Conservation (phyloP, 2,888 invertebrate species). For the Caenorhabditis sp. region DNA sequence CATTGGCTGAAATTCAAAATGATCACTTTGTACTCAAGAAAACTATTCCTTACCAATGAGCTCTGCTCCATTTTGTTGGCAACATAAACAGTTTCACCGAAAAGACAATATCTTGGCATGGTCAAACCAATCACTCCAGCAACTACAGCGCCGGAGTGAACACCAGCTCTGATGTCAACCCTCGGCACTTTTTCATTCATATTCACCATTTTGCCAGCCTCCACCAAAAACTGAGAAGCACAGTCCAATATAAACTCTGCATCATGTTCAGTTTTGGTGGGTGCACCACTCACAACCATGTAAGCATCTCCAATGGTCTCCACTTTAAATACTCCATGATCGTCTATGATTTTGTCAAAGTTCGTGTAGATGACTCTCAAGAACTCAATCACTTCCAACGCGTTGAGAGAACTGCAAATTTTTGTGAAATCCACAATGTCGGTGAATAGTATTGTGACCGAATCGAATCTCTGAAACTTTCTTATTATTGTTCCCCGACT, state of each 20-base stretch:
- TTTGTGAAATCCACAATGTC: constrained; percentile 98
- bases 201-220: constrained; percentile 50
- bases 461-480: constrained; percentile 94
- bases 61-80: constrained; percentile 91
- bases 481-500: neutral
- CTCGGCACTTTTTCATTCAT: constrained; percentile 45
- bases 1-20: constrained; percentile 87
- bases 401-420: constrained; percentile 95
- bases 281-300: constrained; percentile 97
- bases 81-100: constrained; percentile 94
- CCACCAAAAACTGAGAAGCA: constrained; percentile 69
- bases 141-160: constrained; percentile 94
- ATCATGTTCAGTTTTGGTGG: constrained; percentile 92
- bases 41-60: constrained; percentile 22
- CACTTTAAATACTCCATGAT: constrained; percentile 96
- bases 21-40: neutral
- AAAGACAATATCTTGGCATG: constrained; percentile 92
- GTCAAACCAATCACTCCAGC: constrained; percentile 95
- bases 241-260: constrained; percentile 87
- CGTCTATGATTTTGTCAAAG: constrained; percentile 94
- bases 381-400: constrained; percentile 90
- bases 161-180: constrained; percentile 85
- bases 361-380: constrained; percentile 86
- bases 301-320: constrained; percentile 99
- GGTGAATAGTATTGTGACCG: constrained; percentile 96